phyloP scores from a whole-genome alignment of 2,797 vertebrate genomes.

The Sebastolobus alascanus region DNA sequence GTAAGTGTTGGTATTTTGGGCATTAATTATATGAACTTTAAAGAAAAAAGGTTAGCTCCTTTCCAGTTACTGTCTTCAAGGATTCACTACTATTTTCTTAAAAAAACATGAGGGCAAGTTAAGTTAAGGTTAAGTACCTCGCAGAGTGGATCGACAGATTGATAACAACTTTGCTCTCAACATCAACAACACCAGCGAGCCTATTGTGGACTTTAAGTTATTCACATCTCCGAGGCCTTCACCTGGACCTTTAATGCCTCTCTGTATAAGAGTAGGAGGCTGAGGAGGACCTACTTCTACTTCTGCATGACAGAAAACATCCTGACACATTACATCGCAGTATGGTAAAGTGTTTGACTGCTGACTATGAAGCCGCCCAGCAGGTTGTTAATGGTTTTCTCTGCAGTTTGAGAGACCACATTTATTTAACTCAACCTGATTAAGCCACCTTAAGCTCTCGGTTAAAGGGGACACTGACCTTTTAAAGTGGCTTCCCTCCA shows the following conservation, averaged over 20 bases:
- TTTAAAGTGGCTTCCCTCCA: no score
- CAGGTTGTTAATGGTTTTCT: background rate
- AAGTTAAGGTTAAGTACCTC: slow-evolving; percentile 1
- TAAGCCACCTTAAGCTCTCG: background rate
- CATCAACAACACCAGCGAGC: background rate
- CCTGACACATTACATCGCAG: background rate
- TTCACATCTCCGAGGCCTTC: background rate
- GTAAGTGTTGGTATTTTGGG: no score
- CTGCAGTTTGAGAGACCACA: background rate
- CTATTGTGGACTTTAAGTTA: background rate
- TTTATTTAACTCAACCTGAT: background rate
- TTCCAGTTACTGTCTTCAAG: background rate
- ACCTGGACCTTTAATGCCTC: background rate
- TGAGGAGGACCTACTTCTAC: background rate
- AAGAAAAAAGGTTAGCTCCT: background rate
- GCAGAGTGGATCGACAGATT: background rate
- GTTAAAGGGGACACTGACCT: background rate
- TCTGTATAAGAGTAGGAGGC: background rate
- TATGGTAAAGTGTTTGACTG: background rate
- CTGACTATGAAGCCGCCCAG: background rate
- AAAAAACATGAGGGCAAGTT: background rate
- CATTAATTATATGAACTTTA: background rate
- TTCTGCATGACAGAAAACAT: background rate
- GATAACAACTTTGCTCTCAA: background rate
- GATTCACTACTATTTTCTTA: background rate